These are phyloP conservation scores for Clunio marinus DNA, from an alignment of 2,888 invertebrate genomes.

Conservation along the genomic window DNA sequence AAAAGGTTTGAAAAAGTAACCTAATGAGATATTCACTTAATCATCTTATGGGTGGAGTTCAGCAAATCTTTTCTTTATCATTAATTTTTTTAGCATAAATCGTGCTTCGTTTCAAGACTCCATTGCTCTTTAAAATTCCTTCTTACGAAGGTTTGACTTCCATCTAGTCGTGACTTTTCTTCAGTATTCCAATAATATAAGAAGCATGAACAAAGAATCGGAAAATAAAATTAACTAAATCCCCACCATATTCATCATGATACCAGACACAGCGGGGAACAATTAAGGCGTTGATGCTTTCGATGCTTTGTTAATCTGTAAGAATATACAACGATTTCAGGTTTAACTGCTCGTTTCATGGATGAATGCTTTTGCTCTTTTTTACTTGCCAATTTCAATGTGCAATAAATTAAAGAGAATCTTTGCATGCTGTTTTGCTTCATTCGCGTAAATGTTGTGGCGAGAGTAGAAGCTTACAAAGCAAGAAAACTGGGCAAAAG, in stretches of 20 bases:
- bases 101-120: neutral
- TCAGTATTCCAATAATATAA: no score
- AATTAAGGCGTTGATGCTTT: conserved; percentile 33
- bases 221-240: conserved; percentile 12
- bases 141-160: no score
- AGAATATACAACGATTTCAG: neutral
- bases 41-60: conserved; percentile 1
- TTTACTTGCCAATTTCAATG: neutral
- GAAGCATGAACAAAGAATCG: no score
- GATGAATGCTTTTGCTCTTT: neutral
- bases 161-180: no score
- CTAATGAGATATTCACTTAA: no score
- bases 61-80: neutral
- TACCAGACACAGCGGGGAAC: neutral
- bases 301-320: neutral
- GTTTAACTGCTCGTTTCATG: neutral
- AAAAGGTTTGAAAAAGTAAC: no score
- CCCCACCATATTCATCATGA: neutral
- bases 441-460: neutral
- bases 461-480: neutral
- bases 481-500: conserved; percentile 17
- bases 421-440: neutral
- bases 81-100: neutral
- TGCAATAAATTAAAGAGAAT: neutral
- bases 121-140: no score